These are phyloP conservation scores for Bombus sylvicola DNA, from an alignment of 1,140 invertebrate genomes.

Conservation along the genomic window DNA sequence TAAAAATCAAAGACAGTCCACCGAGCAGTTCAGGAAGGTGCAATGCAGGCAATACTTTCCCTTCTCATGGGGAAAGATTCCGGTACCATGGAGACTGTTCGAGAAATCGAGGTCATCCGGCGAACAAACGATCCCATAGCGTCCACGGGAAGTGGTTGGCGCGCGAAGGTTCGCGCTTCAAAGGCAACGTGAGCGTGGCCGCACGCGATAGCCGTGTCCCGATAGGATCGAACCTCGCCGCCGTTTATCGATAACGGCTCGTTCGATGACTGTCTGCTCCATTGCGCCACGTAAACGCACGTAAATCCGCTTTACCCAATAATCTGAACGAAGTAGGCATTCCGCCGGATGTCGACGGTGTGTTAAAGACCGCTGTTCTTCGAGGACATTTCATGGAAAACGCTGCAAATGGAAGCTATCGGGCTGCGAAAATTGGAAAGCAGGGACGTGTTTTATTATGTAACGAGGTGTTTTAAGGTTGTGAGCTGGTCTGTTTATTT, in stretches of 20 bases:
- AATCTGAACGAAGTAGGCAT: slow-evolving; percentile 41
- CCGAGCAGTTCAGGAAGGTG: neutral
- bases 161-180: slow-evolving; percentile 17
- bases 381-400: neutral
- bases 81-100: neutral
- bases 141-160: neutral
- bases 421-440: too few species aligned
- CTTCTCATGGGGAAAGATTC: neutral
- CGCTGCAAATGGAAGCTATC: too few species aligned
- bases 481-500: too few species aligned
- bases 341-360: neutral
- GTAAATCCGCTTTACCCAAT: slow-evolving; percentile 50
- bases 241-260: slow-evolving; percentile 54
- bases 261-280: slow-evolving; percentile 26
- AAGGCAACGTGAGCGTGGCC: slow-evolving; percentile 15
- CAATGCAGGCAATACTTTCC: neutral
- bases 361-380: neutral
- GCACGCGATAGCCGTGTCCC: slow-evolving; percentile 33
- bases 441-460: too few species aligned
- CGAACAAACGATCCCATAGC: neutral
- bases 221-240: slow-evolving; percentile 53
- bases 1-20: neutral
- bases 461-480: too few species aligned
- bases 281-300: slow-evolving; percentile 33
- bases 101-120: neutral